A percentile compares a stretch with the other conserved stretches of the same genome.
phyloP scores from a whole-genome alignment of 2,888 invertebrate genomes.

The Troides aeacus region DNA sequence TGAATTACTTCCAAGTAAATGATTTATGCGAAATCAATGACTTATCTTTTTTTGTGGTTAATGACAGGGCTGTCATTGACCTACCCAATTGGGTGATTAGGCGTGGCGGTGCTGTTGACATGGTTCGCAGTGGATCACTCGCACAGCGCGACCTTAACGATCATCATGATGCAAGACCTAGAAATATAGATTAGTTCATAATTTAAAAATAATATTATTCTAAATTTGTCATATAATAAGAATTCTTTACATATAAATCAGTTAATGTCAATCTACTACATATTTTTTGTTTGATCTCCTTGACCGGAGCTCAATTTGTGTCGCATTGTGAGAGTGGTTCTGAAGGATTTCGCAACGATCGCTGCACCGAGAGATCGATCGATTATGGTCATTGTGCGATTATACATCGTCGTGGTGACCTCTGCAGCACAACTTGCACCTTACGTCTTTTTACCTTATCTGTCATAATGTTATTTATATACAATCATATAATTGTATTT shows the following conservation, averaged over 20 bases:
- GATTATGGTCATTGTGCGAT: conserved; percentile 67
- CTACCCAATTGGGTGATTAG: conserved; percentile 54
- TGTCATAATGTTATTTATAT: conserved; percentile 29
- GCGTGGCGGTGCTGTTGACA: conserved; percentile 64
- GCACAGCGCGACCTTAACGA: conserved; percentile 65
- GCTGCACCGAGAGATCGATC: conserved; percentile 51
- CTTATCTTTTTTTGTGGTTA: neutral
- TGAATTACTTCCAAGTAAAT: neutral
- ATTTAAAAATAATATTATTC: neutral
- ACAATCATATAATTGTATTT: conserved; percentile 19
- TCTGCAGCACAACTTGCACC: conserved; percentile 36
- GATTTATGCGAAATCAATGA: neutral
- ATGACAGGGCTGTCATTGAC: conserved; percentile 43
- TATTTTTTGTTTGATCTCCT: conserved; percentile 7
- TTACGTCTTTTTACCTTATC: conserved; percentile 43
- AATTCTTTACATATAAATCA: neutral
- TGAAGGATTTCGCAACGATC: conserved; percentile 66
- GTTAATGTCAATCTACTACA: neutral
- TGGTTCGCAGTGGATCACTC: conserved; percentile 66
- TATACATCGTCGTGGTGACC: conserved; percentile 53
- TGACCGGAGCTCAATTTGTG: conserved; percentile 36
- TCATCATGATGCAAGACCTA: neutral
- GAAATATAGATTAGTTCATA: neutral
- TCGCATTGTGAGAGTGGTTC: conserved; percentile 52
- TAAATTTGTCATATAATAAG: neutral